Percentiles rank a stretch among this genome's conserved stretches.
Conservation (phyloP, 2,113 vertebrate genomes). For the Limnothrissa miodon region DNA sequence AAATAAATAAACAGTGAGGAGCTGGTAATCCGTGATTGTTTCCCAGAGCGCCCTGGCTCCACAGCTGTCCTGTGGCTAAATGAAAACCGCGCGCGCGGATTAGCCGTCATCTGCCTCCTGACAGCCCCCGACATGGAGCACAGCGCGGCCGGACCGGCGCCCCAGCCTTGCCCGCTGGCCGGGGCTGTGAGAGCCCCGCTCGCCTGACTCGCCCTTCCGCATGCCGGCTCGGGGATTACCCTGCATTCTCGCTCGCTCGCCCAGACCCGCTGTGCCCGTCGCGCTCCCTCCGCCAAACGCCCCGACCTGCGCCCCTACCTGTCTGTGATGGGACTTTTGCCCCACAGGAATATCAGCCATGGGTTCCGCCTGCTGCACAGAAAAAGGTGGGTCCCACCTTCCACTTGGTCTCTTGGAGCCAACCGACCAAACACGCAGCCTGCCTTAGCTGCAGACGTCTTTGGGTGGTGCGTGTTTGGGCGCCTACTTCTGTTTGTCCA, state of each 20-base stretch:
- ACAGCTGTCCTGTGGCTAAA: slow-evolving; percentile 69
- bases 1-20: slow-evolving; percentile 50
- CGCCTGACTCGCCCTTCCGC: neutral
- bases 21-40: slow-evolving; percentile 71
- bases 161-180: neutral
- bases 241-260: neutral
- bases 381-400: slow-evolving; percentile 77
- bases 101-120: slow-evolving; percentile 58
- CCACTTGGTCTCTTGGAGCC: neutral
- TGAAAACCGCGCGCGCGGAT: slow-evolving; percentile 61
- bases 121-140: slow-evolving; percentile 48
- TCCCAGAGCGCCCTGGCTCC: slow-evolving; percentile 53
- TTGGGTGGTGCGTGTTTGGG: neutral
- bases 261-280: slow-evolving; percentile 20
- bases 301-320: slow-evolving; percentile 20
- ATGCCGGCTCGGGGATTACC: neutral
- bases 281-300: neutral
- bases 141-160: neutral
- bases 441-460: neutral
- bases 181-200: neutral
- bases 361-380: slow-evolving; percentile 80
- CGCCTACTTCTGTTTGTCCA: neutral
- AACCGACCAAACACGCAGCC: neutral
- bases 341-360: slow-evolving; percentile 74
- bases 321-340: slow-evolving; percentile 67